Evolutionary conservation across 2,797 vertebrate genomes (phyloP).

Genomic region (Sebastes taczanowskii): DNA sequence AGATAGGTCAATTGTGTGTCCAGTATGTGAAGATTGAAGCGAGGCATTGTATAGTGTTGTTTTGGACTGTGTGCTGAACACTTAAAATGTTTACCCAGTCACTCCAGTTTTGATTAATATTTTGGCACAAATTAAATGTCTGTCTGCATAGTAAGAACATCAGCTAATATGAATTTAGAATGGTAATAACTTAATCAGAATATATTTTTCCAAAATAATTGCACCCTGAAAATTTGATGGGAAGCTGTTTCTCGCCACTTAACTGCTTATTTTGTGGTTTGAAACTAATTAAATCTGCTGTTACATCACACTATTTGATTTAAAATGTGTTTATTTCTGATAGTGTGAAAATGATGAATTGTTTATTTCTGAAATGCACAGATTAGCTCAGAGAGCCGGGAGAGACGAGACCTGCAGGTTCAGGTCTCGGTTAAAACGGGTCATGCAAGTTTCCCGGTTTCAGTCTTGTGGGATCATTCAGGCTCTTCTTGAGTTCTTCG

Average conservation of each 20-base stretch:
- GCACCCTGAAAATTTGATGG: background rate
- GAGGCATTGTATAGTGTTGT: background rate
- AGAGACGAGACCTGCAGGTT: conserved; percentile 8
- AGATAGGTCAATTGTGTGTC: background rate
- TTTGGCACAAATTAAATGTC: conserved; percentile 17
- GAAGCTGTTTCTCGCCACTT: background rate
- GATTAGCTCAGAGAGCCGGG: background rate
- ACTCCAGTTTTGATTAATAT: conserved; percentile 11
- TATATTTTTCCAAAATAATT: conserved; percentile 18
- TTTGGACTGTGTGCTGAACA: background rate
- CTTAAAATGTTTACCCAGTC: background rate
- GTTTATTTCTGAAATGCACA: conserved; percentile 27
- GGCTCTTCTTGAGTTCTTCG: conserved; percentile 62
- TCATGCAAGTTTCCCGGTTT: conserved; percentile 23
- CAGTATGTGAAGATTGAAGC: background rate
- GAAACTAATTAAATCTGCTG: conserved; percentile 23
- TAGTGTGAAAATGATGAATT: conserved; percentile 4
- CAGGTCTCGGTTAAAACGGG: conserved; percentile 33
- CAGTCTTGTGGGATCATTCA: conserved; percentile 58
- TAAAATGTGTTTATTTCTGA: conserved; percentile 17
- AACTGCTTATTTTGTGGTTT: conserved; percentile 13
- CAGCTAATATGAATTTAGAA: conserved; percentile 21
- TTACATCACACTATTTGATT: conserved; percentile 17
- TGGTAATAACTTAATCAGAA: conserved; percentile 6
- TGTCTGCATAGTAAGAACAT: background rate